Conservation (phyloP, 1,140 invertebrate species). For the Drosophila novamexicana region DNA sequence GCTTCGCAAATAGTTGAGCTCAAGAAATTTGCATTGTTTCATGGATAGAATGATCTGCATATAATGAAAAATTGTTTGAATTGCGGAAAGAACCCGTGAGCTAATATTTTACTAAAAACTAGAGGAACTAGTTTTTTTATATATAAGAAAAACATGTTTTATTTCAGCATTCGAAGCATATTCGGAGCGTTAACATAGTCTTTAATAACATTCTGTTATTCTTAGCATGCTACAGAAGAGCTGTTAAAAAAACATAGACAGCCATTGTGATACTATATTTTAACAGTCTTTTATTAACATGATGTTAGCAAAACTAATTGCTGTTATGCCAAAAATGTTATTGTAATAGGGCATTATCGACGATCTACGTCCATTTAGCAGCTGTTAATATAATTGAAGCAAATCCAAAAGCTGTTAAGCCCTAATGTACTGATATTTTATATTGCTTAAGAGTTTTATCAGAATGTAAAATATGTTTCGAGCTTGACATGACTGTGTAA, state of each 20-base stretch:
- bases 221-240: no score
- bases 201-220: background rate
- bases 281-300: no score
- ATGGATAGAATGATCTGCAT: slow-evolving; percentile 34
- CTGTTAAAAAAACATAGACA: no score
- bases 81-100: background rate
- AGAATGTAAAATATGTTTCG: background rate
- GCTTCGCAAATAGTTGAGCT: slow-evolving; percentile 52
- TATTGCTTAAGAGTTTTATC: background rate
- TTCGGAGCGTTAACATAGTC: background rate
- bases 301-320: no score
- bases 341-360: no score
- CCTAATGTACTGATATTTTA: no score
- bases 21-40: slow-evolving; percentile 56
- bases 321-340: no score
- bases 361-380: no score
- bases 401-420: no score
- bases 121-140: background rate
- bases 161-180: background rate
- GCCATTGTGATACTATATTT: no score
- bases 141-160: background rate
- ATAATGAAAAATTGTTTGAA: background rate
- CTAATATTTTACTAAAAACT: background rate
- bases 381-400: no score
- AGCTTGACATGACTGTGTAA: background rate